Percentiles rank a stretch among this genome's conserved stretches.
Conservation (phyloP, 1,140 invertebrate species). For the Mizuhopecten yessoensis region DNA sequence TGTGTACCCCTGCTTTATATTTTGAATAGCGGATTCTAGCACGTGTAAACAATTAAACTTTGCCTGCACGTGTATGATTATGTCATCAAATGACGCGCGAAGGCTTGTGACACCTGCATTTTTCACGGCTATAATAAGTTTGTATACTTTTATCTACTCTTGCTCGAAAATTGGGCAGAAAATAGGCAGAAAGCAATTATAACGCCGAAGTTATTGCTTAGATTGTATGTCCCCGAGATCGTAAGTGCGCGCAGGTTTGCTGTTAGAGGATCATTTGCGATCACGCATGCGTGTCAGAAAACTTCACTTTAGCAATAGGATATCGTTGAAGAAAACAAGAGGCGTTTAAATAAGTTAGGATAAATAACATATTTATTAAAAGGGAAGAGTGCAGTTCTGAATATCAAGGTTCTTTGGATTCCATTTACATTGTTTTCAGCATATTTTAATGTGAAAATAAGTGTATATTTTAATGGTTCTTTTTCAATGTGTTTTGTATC, state of each 20-base stretch:
- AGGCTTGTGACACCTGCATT: slow-evolving; percentile 37
- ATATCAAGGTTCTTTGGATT: no score
- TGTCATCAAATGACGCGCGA: slow-evolving; percentile 37
- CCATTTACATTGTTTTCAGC: no score
- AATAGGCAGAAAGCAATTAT: slow-evolving; percentile 29
- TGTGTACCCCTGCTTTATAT: slow-evolving; percentile 15
- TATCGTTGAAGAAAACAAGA: background rate
- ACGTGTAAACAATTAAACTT: slow-evolving; percentile 39
- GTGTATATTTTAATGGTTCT: no score
- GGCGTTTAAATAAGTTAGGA: background rate
- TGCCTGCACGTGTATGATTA: slow-evolving; percentile 37
- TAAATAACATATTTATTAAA: slow-evolving; percentile 5
- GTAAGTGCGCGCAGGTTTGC: background rate
- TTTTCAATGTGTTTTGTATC: no score
- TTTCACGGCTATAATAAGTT: slow-evolving; percentile 37
- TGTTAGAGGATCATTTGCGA: slow-evolving; percentile 23
- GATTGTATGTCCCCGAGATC: background rate
- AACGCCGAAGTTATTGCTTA: background rate
- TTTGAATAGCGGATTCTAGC: slow-evolving; percentile 17
- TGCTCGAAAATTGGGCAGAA: slow-evolving; percentile 7
- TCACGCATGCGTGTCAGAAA: slow-evolving; percentile 24
- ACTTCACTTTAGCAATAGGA: background rate
- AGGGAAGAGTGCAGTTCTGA: background rate
- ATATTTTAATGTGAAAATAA: no score
- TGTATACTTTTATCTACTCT: slow-evolving; percentile 39